These are phyloP conservation scores for Trichomycterus rosablanca DNA, from an alignment of 2,113 vertebrate genomes.

Conservation along the genomic window DNA sequence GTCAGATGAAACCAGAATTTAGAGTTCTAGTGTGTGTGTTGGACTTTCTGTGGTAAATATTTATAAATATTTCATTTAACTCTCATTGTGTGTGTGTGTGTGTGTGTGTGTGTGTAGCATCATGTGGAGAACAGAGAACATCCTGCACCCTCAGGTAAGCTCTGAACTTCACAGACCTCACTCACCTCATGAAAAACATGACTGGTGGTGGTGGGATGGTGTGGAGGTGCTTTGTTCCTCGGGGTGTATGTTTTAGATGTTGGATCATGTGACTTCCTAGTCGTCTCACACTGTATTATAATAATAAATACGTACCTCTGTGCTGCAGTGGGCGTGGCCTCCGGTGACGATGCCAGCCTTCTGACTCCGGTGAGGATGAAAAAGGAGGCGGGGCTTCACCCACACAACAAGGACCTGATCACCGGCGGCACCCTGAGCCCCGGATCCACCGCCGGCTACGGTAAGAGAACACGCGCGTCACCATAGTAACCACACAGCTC, in stretches of 20 bases:
- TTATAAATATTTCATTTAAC: too few relatives aligned
- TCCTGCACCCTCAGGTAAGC: conserved; percentile 77
- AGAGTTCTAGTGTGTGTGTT: too few relatives aligned
- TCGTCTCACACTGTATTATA: too few relatives aligned
- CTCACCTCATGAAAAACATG: background rate
- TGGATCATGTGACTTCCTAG: too few relatives aligned
- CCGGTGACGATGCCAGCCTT: conserved; percentile 76
- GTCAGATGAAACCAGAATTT: too few relatives aligned
- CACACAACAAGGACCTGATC: too few relatives aligned
- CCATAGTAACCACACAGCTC: background rate
- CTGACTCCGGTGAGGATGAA: conserved; percentile 88
- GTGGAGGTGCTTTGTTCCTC: too few relatives aligned
- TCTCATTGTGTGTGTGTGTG: conserved; percentile 19
- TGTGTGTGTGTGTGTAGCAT: conserved; percentile 57
- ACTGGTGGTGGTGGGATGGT: background rate
- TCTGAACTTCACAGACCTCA: conserved; percentile 31
- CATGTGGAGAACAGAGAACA: conserved; percentile 79
- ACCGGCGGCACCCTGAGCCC: conserved; percentile 76
- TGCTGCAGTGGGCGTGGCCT: conserved; percentile 70
- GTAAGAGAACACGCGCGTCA: conserved; percentile 60
- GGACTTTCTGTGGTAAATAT: too few relatives aligned
- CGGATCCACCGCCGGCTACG: conserved; percentile 76
- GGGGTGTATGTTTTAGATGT: background rate
- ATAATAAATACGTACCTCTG: too few relatives aligned
- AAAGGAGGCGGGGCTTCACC: conserved; percentile 79